Evolutionary conservation across 2,113 vertebrate species (phyloP).

Genomic region (Calypte anna): DNA sequence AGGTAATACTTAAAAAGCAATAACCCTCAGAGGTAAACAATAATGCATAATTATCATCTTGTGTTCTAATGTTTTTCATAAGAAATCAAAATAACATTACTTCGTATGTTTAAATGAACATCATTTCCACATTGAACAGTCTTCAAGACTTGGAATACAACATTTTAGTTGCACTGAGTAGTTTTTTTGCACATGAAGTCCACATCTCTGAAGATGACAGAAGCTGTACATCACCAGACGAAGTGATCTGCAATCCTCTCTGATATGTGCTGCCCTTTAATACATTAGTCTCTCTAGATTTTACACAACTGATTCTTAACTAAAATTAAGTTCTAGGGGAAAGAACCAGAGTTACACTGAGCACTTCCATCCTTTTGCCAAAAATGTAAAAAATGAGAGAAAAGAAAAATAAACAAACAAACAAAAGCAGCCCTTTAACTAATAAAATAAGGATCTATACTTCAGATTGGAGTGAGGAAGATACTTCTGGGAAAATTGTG

Average conservation of each 20-base stretch:
- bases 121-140: background rate
- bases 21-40: background rate
- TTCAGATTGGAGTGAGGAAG: background rate
- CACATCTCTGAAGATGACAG: background rate
- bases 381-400: background rate
- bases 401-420: background rate
- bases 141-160: background rate
- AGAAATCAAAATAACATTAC: background rate
- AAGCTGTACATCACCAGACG: background rate
- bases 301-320: background rate
- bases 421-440: fast-evolving
- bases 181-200: background rate
- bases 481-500: background rate
- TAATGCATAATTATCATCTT: background rate
- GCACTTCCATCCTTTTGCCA: background rate
- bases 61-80: background rate
- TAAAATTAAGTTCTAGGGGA: background rate
- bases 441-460: background rate
- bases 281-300: background rate
- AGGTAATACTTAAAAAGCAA: background rate
- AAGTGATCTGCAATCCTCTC: background rate
- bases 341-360: background rate
- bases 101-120: background rate
- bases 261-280: background rate
- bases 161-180: background rate